Evolutionary conservation across 2,797 vertebrate species (phyloP).

Genomic region (Enteromius afrohamiltoni): DNA sequence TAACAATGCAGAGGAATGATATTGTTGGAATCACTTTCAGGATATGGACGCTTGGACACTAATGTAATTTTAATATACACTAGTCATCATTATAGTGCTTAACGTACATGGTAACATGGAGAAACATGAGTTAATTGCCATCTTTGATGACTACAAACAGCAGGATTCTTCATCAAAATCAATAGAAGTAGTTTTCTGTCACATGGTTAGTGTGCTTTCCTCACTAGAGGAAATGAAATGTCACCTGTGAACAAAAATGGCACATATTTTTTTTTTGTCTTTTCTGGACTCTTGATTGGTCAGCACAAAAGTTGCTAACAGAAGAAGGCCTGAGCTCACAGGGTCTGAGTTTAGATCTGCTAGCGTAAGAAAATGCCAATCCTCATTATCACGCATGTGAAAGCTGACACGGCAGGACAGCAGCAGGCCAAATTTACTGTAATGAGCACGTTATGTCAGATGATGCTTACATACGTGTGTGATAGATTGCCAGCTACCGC

Average conservation of each 20-base stretch:
- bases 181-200: neutral
- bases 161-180: neutral
- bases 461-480: slow-evolving; percentile 17
- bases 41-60: neutral
- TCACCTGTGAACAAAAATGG: slow-evolving; percentile 31
- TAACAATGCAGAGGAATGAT: neutral
- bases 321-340: slow-evolving; percentile 46
- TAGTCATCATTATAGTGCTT: neutral
- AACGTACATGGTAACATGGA: neutral
- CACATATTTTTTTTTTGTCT: slow-evolving; percentile 23
- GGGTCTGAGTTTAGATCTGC: slow-evolving; percentile 56
- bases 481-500: slow-evolving; percentile 1
- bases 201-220: neutral
- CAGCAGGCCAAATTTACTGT: slow-evolving; percentile 45
- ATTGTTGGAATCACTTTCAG: neutral
- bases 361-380: slow-evolving; percentile 60
- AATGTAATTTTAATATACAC: neutral
- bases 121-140: neutral
- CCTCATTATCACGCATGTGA: slow-evolving; percentile 55
- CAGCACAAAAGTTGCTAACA: slow-evolving; percentile 61
- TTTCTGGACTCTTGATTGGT: slow-evolving; percentile 48
- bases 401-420: slow-evolving; percentile 58
- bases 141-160: neutral
- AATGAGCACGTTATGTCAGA: slow-evolving; percentile 46
- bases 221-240: slow-evolving; percentile 1